Conservation (phyloP, 1,140 invertebrate genomes). For the Daktulosphaira vitifoliae region DNA sequence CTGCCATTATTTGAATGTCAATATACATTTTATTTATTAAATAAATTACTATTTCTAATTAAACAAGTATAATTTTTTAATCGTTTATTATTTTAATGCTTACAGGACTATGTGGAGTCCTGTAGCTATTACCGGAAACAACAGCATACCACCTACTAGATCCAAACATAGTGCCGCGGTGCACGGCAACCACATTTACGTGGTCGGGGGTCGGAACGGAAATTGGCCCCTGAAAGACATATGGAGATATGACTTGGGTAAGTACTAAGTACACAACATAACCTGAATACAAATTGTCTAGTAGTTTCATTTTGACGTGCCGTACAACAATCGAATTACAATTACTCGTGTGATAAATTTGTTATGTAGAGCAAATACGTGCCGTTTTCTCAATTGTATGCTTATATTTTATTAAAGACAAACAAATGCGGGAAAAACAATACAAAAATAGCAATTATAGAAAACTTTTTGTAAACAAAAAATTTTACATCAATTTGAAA, state of each 20-base stretch:
- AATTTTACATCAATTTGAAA: too few species aligned
- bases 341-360: neutral
- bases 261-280: slow-evolving; percentile 44
- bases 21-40: too few species aligned
- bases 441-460: too few species aligned
- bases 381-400: too few species aligned
- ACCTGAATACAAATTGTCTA: slow-evolving; percentile 17
- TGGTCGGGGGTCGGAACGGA: slow-evolving; percentile 72
- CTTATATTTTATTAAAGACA: too few species aligned
- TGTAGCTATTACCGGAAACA: slow-evolving; percentile 36
- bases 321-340: slow-evolving; percentile 23
- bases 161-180: slow-evolving; percentile 73
- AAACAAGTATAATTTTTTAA: too few species aligned
- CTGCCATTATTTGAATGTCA: too few species aligned
- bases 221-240: slow-evolving; percentile 73
- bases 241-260: slow-evolving; percentile 73
- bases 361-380: neutral
- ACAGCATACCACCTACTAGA: slow-evolving; percentile 37
- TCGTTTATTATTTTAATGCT: too few species aligned
- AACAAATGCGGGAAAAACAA: too few species aligned
- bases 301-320: slow-evolving; percentile 13
- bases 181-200: slow-evolving; percentile 62
- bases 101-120: slow-evolving; percentile 38
- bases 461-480: too few species aligned
- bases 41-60: too few species aligned